Percentiles rank a stretch among this genome's conserved stretches.
These are phyloP conservation scores for Drosophila anceps DNA, from an alignment of 2,888 invertebrate species.

Conservation along the genomic window DNA sequence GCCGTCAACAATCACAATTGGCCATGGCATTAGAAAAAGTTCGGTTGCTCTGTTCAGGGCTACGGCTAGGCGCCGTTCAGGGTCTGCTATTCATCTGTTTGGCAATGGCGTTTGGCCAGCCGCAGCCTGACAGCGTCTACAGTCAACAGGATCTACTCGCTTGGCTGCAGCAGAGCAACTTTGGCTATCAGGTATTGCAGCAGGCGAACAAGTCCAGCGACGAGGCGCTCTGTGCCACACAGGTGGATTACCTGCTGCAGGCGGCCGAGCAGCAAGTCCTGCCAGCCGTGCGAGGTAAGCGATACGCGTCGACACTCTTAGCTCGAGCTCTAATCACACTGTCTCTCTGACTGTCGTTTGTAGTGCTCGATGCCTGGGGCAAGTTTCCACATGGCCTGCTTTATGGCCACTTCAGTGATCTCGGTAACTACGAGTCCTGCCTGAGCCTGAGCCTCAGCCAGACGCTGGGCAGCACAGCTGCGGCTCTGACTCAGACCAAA, in stretches of 20 bases:
- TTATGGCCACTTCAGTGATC: slow-evolving; percentile 80
- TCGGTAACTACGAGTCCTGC: slow-evolving; percentile 85
- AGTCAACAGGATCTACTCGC: slow-evolving; percentile 47
- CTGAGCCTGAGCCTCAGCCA: slow-evolving; percentile 45
- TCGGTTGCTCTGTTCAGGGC: slow-evolving; percentile 1
- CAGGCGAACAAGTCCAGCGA: slow-evolving; percentile 30
- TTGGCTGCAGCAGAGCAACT: slow-evolving; percentile 69
- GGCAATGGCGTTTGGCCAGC: background rate
- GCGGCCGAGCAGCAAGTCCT: slow-evolving; percentile 43
- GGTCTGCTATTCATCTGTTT: background rate
- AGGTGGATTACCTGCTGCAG: slow-evolving; percentile 53
- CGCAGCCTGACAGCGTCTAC: slow-evolving; percentile 10
- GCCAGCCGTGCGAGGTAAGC: slow-evolving; percentile 61
- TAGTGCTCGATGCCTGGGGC: slow-evolving; percentile 85
- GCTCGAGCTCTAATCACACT: background rate
- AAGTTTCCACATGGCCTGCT: slow-evolving; percentile 84
- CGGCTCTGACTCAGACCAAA: slow-evolving; percentile 26
- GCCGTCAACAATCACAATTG: slow-evolving; percentile 46
- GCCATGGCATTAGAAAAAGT: slow-evolving; percentile 54
- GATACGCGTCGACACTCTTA: too few relatives aligned
- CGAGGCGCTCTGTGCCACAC: slow-evolving; percentile 43
- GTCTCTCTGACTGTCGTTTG: too few relatives aligned
- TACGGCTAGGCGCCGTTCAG: background rate
- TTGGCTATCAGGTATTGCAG: slow-evolving; percentile 67
- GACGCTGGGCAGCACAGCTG: background rate